Evolutionary conservation across 2,888 invertebrate genomes (phyloP), one percentile per base, ranked within the genome.

Genomic region (Chydorus sphaericus): DNA sequence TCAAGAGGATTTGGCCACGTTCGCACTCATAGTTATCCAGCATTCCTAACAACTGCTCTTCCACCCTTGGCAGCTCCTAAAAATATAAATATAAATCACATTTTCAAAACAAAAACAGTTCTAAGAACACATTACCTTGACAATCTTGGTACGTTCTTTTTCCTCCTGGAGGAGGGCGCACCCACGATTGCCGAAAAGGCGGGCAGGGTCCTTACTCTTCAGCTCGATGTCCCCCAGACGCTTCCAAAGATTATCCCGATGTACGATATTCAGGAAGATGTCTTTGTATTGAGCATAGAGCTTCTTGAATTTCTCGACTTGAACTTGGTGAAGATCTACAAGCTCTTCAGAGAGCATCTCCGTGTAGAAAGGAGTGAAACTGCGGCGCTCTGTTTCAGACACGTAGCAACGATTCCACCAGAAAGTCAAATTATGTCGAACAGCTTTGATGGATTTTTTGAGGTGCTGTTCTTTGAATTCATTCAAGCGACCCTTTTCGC

Each of bases 91-190:
- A n/a, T n/a, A n/a, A n/a, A n/a, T n/a, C n/a, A n/a, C n/a, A n/a
- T n/a, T n/a, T n/a, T n/a, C n/a, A n/a, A n/a, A n/a, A 11, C 28
- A 57, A 7, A 36, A 31, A 30, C 16, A 33, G 11, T 18, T 52
- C 31, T 33, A 14, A 31, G n/a, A 52, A 23, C 31, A 55, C 30
- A 52, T 33, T 61, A 67, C 72, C 62, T 73, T 82, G 33, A 77
- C 75, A 11, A 89, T 77, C 8, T 77, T 74, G 67, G 87, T 91
- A 14, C 91, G 72, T 64, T 88, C 86, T 63, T 83, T 87, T 68
- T 93, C 92, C 66, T 92, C 92, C 54, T 79, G 78, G 1, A 93
- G 70, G 6, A 93, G 71, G 61, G 86, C 83, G 0, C 92, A 90
- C 0, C 92, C 91, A 36, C 93, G 77, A 69, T 92, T 91, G 62